Percentiles rank a stretch among this genome's conserved stretches.
phyloP scores from a whole-genome alignment of 1,140 invertebrate genomes.

The Brachionus koreanus region DNA sequence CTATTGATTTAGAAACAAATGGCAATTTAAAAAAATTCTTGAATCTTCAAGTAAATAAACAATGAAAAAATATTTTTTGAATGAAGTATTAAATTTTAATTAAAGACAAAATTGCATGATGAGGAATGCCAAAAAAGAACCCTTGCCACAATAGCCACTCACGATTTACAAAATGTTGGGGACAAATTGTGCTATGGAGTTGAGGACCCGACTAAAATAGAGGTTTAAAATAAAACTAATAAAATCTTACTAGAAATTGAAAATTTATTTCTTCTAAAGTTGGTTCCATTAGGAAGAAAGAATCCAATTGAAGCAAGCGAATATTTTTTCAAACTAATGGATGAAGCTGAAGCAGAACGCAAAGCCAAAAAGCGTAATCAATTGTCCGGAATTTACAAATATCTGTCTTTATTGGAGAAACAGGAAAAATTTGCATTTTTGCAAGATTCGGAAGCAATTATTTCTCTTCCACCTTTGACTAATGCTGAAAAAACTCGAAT shows the following conservation, averaged over 20 bases:
- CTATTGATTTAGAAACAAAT: slow-evolving; percentile 65
- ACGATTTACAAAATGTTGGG: slow-evolving; percentile 68
- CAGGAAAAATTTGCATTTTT: slow-evolving; percentile 70
- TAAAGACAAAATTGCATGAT: slow-evolving; percentile 70
- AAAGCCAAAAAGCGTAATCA: slow-evolving; percentile 75
- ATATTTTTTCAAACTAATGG: slow-evolving; percentile 66
- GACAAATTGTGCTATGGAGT: slow-evolving; percentile 69
- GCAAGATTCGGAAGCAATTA: slow-evolving; percentile 64
- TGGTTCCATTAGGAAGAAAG: slow-evolving; percentile 66
- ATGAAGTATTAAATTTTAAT: slow-evolving; percentile 49
- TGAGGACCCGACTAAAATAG: slow-evolving; percentile 62
- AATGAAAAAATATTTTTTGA: not conserved
- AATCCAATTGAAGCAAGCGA: slow-evolving; percentile 65
- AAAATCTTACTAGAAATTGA: not conserved
- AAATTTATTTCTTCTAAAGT: slow-evolving; percentile 50
- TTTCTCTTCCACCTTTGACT: slow-evolving; percentile 78
- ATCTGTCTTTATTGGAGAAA: slow-evolving; percentile 72
- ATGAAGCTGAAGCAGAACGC: slow-evolving; percentile 65
- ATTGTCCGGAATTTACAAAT: slow-evolving; percentile 75
- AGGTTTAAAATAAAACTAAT: slow-evolving; percentile 49
- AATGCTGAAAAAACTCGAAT: slow-evolving; percentile 73
- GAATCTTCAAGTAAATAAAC: slow-evolving; percentile 64
- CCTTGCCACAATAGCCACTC: slow-evolving; percentile 73
- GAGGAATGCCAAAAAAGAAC: slow-evolving; percentile 72
- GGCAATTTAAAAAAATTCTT: slow-evolving; percentile 72